These are phyloP conservation scores for Porphyrio hochstetteri DNA, from an alignment of 2,113 vertebrate genomes.

Conservation along the genomic window DNA sequence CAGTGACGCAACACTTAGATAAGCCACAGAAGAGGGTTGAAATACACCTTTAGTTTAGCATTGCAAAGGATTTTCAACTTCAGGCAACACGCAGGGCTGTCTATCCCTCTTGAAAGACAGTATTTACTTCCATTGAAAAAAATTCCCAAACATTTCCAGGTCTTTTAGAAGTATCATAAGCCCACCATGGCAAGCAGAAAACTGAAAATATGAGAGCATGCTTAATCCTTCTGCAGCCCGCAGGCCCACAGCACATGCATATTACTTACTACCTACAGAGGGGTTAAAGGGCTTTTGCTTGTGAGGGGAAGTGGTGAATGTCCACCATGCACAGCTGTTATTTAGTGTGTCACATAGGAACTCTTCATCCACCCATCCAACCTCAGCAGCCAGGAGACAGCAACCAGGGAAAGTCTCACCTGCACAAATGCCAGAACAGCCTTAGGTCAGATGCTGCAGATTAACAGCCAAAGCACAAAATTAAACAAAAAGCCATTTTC, in stretches of 20 bases:
- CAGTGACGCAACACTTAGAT: background rate
- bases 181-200: background rate
- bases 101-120: background rate
- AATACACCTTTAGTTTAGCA: background rate
- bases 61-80: background rate
- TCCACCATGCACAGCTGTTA: background rate
- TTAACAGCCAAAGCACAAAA: background rate
- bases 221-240: background rate
- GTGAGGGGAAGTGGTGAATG: rapidly evolving
- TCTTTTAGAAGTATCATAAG: background rate
- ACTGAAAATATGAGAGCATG: background rate
- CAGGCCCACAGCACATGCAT: background rate
- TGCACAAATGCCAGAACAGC: background rate
- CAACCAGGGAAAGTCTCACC: background rate
- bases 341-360: background rate
- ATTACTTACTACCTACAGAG: background rate
- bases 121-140: background rate
- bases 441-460: background rate
- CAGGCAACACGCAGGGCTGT: background rate
- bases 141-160: background rate
- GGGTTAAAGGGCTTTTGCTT: background rate
- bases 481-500: background rate
- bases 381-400: background rate
- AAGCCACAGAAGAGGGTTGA: background rate
- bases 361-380: background rate